Evolutionary conservation across 1,140 invertebrate genomes (phyloP).

Genomic region (Meloidogyne floridensis): DNA sequence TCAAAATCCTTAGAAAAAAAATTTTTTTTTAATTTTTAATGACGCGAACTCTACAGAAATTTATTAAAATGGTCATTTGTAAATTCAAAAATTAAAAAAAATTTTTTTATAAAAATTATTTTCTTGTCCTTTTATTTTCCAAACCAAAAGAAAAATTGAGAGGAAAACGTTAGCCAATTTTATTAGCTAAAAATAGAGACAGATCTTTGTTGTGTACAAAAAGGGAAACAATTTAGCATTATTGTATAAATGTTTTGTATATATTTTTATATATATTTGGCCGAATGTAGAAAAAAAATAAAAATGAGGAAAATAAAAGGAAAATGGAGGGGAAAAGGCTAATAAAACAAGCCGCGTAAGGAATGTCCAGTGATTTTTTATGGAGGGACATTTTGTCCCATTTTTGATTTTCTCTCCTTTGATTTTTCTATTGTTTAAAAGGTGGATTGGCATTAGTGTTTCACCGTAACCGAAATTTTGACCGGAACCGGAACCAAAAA

Average conservation of each 20-base stretch:
- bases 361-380: neutral
- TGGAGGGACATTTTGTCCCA: neutral
- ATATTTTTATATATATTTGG: neutral
- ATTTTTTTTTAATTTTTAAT: too few relatives aligned
- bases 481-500: too few relatives aligned
- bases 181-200: constrained; percentile 1
- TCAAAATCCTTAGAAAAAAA: too few relatives aligned
- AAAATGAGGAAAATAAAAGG: neutral
- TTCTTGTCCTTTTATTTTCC: neutral
- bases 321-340: neutral
- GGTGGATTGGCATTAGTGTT: too few relatives aligned
- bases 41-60: too few relatives aligned
- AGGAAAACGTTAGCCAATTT: constrained; percentile 4
- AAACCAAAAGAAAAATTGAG: neutral
- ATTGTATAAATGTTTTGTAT: constrained; percentile 10
- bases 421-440: too few relatives aligned
- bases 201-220: constrained; percentile 2
- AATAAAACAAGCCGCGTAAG: neutral
- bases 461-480: too few relatives aligned
- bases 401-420: neutral
- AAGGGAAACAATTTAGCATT: constrained; percentile 1
- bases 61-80: too few relatives aligned
- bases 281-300: neutral
- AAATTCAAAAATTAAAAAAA: too few relatives aligned
- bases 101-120: neutral